Evolutionary conservation across 2,797 vertebrate genomes (phyloP).

Genomic region (Alectoris magna): DNA sequence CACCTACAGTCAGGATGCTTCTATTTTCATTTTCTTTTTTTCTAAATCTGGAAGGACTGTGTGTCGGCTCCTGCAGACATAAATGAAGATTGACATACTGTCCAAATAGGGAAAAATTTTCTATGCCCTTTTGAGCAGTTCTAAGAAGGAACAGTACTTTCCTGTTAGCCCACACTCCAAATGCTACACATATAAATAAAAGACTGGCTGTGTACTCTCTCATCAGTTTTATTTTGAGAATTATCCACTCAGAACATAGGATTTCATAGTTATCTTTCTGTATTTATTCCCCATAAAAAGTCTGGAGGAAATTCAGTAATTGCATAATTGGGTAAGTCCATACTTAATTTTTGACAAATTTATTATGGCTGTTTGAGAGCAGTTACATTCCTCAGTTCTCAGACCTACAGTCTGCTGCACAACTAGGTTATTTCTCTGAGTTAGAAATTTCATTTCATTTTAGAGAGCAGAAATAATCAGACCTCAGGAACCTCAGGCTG

Average conservation of each 20-base stretch:
- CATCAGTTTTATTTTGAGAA: conserved; percentile 28
- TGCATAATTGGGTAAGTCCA: background rate
- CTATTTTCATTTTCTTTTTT: background rate
- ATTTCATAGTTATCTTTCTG: background rate
- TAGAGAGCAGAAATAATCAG: background rate
- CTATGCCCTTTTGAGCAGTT: conserved; percentile 17
- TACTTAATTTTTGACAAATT: background rate
- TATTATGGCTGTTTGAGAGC: background rate
- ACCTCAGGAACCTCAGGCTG: background rate
- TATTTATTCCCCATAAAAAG: background rate
- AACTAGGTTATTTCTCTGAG: background rate
- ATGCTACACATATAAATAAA: conserved; percentile 56
- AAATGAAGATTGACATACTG: background rate
- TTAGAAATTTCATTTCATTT: background rate
- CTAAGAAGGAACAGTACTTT: conserved; percentile 38
- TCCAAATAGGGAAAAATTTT: background rate
- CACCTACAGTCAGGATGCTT: background rate
- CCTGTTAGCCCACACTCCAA: conserved; percentile 43
- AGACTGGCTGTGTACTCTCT: conserved; percentile 17
- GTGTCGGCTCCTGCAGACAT: background rate
- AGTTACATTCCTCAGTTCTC: background rate
- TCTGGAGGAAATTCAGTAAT: background rate
- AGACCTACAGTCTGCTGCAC: background rate
- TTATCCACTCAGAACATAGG: background rate
- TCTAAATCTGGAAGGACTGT: background rate